Evolutionary conservation across 2,888 invertebrate species (phyloP), one percentile per base, ranked within the genome.

Genomic region (Amblyjoppa proteus): DNA sequence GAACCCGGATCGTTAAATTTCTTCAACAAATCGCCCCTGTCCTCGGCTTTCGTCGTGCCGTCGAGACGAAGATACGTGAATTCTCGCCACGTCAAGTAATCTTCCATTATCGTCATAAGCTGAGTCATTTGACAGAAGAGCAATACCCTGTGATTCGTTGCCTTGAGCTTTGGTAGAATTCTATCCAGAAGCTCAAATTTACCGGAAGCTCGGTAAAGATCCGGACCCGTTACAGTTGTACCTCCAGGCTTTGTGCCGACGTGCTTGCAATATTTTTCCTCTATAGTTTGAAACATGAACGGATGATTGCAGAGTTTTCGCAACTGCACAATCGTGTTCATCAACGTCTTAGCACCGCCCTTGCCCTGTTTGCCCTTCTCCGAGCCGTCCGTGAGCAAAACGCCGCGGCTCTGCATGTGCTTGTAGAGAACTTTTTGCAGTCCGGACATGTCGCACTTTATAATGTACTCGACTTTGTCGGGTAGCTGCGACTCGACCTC

Each of bases 91-190:
- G 97, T 96, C 70, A 99, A 96, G 94, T 99, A 99, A 95, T 99
- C 99, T 94, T 99, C 99, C 95, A 99, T 98, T 90, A 99, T 99
- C 81, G 98, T 99, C 99, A 99, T 99, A 88, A 99, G 96, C 91
- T 99, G 98, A 0, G 99, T 99, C 99, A 99, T 99, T 95, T 99
- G 99, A 96, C 99, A 99, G 95, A 99, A 99, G 87, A 99, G 97
- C 86, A 99, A 95, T n/a, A 99, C 98, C 86, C 99, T 96, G 95
- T 99, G 99, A 84, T 97, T 97, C 0, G 97, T 97, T 11, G 96
- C 96, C 93, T 99, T 98, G 89, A 99, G 94, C 94, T 99, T 99
- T 0, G 99, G 99, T 90, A 99, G 95, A 90, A 99, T 99, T 51
- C 99, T 96, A 95, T 99, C 99, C 79, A 99, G 94, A 69, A 99